Evolutionary conservation across 35 echinoderm and acorn worm genomes (phyloP), one percentile per base, ranked within the genome.

Genomic region (Ophiothrix spiculata): DNA sequence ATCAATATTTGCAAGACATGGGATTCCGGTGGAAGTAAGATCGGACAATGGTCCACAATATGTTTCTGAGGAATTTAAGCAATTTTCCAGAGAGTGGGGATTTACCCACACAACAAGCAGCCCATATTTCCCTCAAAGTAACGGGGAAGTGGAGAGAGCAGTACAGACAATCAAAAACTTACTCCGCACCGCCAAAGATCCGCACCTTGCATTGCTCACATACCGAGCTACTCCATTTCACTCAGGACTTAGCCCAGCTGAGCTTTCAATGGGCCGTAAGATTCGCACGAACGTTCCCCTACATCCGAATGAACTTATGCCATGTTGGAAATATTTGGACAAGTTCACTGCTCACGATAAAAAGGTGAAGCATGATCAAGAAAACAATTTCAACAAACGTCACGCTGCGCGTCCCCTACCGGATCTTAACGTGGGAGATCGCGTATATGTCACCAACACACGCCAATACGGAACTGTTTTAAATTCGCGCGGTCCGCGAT

Each of bases 21-120:
- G 87, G 0, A 90, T 97, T 31, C 94, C 87, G 6, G 87, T 93
- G 38, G 75, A 36, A 31, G 42, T 92, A 0, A 79, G 90, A 17
- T 90, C 94, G 33, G 90, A 97, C 69, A 97, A 92, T 54, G 94
- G 87, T 1, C 90, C 82, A 40, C 94, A 92, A 33, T 97, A 49
- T 41, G 0, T 49, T 42, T 83, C 88, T 19, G 39, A 75, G 54
- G 56, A 56, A 39, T 92, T 97, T 80, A 75, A 36, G 38, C 23
- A 33, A 56, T 92, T 92, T 56, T 38, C 83, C 32, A n/a, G 38
- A 34, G 39, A 35, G 1, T 93, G 84, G 31, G 78, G 39, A 17
- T 90, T 97, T 38, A 40, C 46, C 32, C 87, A 93, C 54, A 38
- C 60, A 0, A 97, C 91, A 0, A 97, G 87, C 28, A 90, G 79